phyloP scores from a whole-genome alignment of 2,888 invertebrate species.

The Phytoseiulus persimilis region DNA sequence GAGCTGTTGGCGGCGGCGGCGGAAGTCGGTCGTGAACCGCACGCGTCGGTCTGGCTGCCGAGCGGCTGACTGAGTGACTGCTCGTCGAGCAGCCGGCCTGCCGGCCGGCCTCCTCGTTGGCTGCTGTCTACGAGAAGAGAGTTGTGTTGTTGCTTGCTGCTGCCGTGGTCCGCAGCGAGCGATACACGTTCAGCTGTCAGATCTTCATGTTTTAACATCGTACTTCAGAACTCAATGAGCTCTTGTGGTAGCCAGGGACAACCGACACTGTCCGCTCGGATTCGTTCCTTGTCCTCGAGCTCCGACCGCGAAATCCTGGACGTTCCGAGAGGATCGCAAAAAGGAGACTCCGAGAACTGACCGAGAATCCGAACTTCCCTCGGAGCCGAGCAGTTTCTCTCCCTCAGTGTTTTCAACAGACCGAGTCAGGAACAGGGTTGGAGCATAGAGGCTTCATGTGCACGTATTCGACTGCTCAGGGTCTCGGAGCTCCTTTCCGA shows the following conservation, averaged over 20 bases:
- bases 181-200: background rate
- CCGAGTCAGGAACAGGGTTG: too few species aligned
- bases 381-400: too few species aligned
- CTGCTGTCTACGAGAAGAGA: background rate
- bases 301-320: too few species aligned
- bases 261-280: background rate
- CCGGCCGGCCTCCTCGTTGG: background rate
- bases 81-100: background rate
- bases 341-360: too few species aligned
- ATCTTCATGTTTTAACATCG: background rate
- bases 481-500: too few species aligned
- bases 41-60: background rate
- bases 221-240: background rate
- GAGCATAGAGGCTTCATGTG: too few species aligned
- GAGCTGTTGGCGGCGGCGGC: background rate
- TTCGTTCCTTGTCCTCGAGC: too few species aligned
- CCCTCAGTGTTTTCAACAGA: too few species aligned
- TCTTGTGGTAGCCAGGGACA: background rate
- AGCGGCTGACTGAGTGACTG: background rate
- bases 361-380: too few species aligned
- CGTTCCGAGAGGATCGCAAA: too few species aligned
- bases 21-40: background rate
- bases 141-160: background rate
- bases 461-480: too few species aligned
- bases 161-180: background rate